A percentile compares a stretch with the other conserved stretches of the same genome.
Conservation (phyloP, 2,888 invertebrate species). For the Phortica magna region DNA sequence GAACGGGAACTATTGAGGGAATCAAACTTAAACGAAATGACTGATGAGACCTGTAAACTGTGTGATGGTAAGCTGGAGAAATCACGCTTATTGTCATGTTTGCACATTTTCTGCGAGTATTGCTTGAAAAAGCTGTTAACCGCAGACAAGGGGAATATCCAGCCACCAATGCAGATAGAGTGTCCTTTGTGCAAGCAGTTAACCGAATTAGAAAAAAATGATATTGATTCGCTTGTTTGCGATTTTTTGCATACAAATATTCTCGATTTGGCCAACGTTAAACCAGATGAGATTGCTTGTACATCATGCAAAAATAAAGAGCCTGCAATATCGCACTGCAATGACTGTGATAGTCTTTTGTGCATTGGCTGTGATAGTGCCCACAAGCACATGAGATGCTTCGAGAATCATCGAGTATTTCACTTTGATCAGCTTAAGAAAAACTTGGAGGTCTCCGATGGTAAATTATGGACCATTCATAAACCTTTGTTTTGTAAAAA, state of each 20-base stretch:
- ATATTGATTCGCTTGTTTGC: conserved; percentile 88
- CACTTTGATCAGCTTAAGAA: conserved; percentile 85
- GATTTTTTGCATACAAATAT: conserved; percentile 93
- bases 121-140: conserved; percentile 90
- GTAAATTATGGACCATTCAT: conserved; percentile 86
- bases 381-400: conserved; percentile 97
- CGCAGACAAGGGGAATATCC: conserved; percentile 77
- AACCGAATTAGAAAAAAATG: conserved; percentile 88
- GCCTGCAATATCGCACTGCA: conserved; percentile 95
- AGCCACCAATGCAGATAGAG: conserved; percentile 77
- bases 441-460: background rate
- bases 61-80: conserved; percentile 13
- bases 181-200: conserved; percentile 92
- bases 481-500: conserved; percentile 91
- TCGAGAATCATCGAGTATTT: conserved; percentile 95
- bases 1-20: conserved; percentile 17
- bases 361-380: conserved; percentile 97
- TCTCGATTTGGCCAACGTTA: conserved; percentile 88
- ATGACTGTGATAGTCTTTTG: conserved; percentile 95
- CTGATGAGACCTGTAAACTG: background rate
- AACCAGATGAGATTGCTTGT: conserved; percentile 85
- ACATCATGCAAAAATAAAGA: conserved; percentile 98
- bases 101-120: conserved; percentile 96
- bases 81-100: conserved; percentile 91
- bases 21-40: background rate